Conservation (phyloP, 2,888 invertebrate genomes). For the Mythimna vitellina region DNA sequence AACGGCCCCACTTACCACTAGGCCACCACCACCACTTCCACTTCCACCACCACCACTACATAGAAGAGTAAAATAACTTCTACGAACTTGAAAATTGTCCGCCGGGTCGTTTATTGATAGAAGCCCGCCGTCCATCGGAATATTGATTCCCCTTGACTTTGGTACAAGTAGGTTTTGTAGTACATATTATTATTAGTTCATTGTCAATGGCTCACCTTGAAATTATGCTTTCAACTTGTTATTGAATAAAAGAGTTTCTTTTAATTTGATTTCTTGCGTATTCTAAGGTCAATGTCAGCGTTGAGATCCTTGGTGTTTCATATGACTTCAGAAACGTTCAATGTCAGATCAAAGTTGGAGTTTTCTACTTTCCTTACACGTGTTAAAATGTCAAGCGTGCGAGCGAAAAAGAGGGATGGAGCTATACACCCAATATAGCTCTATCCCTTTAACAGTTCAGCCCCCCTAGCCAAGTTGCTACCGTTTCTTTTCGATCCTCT, state of each 20-base stretch:
- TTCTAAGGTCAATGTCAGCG: neutral
- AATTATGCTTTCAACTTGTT: constrained; percentile 9
- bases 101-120: constrained; percentile 6
- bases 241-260: neutral
- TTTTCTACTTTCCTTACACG: neutral
- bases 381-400: no score
- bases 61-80: no score
- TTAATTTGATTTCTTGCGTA: neutral
- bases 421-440: no score
- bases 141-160: constrained; percentile 44
- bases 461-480: no score
- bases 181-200: neutral
- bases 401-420: no score
- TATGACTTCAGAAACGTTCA: neutral
- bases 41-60: no score
- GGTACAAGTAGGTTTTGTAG: neutral
- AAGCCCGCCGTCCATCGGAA: constrained; percentile 7
- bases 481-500: no score
- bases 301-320: neutral
- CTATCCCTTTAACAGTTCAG: no score
- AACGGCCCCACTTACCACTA: no score
- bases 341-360: neutral
- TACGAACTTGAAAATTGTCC: no score
- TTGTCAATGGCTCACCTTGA: constrained; percentile 26
- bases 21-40: no score